phyloP scores from a whole-genome alignment of 2,797 vertebrate genomes.

The Onychomys leucogaster region DNA sequence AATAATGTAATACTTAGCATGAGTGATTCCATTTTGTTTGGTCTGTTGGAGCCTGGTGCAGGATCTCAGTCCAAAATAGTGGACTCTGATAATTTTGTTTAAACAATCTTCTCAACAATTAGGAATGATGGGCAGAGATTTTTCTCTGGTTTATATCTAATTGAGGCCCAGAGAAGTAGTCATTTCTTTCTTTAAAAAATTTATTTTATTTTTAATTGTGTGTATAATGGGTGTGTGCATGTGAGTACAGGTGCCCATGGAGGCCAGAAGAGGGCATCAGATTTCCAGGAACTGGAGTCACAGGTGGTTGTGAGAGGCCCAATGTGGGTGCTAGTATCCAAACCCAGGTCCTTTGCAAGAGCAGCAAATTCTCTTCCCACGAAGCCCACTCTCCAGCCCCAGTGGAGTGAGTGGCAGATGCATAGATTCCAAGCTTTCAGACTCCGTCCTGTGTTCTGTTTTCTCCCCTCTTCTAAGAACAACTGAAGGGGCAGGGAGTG shows the following conservation, averaged over 20 bases:
- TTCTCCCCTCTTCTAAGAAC: background rate
- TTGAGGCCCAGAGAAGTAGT: background rate
- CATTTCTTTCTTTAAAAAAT: background rate
- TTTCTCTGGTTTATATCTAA: constrained; percentile 43
- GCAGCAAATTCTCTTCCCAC: no score
- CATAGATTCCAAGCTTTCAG: constrained; percentile 5
- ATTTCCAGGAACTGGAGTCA: background rate
- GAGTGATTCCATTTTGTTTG: background rate
- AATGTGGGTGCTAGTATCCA: background rate
- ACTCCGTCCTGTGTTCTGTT: background rate
- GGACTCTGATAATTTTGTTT: background rate
- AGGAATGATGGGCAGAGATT: background rate
- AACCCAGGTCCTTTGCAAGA: background rate
- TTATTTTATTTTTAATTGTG: background rate
- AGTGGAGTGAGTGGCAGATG: background rate
- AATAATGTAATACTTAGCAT: background rate
- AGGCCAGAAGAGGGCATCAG: background rate
- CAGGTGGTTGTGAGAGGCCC: background rate
- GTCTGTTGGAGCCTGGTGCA: background rate
- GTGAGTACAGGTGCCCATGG: background rate
- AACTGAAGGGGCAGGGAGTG: background rate
- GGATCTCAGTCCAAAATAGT: background rate
- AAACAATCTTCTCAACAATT: constrained; percentile 1
- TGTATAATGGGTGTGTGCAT: background rate
- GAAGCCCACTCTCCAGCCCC: background rate